Base-by-base conservation (phyloP, 2,113 vertebrate genomes). In the Ictalurus punctatus region DNA sequence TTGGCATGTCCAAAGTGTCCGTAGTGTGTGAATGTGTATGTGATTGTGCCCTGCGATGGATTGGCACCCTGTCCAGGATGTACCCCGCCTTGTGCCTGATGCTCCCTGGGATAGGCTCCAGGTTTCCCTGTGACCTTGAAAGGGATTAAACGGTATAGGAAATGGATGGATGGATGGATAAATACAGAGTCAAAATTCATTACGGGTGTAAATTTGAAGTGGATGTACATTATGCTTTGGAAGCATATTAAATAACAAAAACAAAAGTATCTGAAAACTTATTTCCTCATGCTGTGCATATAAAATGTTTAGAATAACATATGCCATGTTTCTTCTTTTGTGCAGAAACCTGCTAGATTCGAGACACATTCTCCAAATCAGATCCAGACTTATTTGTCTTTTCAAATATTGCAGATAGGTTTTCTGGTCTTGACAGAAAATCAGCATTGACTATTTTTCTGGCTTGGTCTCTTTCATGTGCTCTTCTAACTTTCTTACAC, bases 331-430 rank as follows among this genome's bases (percentile, higher is more conserved):
- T 88, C 16, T 86, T 88, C 83, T 93, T 73, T 56, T 92, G 14
- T 71, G 6, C 94, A 99, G 98, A 94, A 96, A 97, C 91, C 97
- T 99, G 56, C 93, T 99, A 95, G 98, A 99, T 94, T n/a, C 96
- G 96, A 93, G 98, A 99, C 94, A 99, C 98, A 83, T 99, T 99
- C 95, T 98, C 98, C 95, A 99, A 99, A 93, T 99, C 98, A 0
- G 98, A 99, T 90, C 98, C 98, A 4, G 9, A 59, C 56, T 63
- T 27, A 30, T 37, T 73, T 71, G 19, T 79, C 48, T 27, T 37
- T 48, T 69, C 23, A 67, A 27, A 37, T 69, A 84, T 14, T 58
- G 79, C n/a, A 56, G 12, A 34, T 81, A 61, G 52, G n/a, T 59
- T 59, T 58, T 82, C 37, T 21, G n/a, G 2, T 82, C 8, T 59